Evolutionary conservation across 2,888 invertebrate genomes (phyloP).

Genomic region (Chrysodeixis includens): DNA sequence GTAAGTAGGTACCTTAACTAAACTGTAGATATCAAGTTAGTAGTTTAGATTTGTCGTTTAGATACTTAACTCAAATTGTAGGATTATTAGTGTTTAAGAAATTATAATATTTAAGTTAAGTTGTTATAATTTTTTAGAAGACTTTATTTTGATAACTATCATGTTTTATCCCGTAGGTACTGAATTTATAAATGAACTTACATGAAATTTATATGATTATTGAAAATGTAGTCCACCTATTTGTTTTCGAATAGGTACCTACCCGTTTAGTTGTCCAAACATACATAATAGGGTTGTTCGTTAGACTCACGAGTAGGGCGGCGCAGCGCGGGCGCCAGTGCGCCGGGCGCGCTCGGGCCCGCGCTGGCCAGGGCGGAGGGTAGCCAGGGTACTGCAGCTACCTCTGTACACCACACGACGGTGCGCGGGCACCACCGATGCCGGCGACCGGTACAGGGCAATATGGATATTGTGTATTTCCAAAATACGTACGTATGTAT

Average conservation of each 20-base stretch:
- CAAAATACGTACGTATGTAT: constrained; percentile 77
- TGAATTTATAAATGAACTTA: constrained; percentile 70
- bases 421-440: constrained; percentile 41
- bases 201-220: constrained; percentile 65
- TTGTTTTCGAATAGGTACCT: constrained; percentile 66
- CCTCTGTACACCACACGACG: constrained; percentile 8
- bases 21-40: constrained; percentile 69
- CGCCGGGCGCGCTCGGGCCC: not conserved
- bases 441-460: constrained; percentile 67
- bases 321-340: constrained; percentile 15
- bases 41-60: constrained; percentile 80
- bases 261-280: constrained; percentile 58
- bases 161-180: constrained; percentile 72
- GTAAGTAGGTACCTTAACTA: constrained; percentile 59
- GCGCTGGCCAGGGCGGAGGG: constrained; percentile 12
- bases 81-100: constrained; percentile 70
- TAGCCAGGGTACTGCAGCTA: constrained; percentile 8
- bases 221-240: constrained; percentile 63
- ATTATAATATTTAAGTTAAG: constrained; percentile 59
- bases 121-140: constrained; percentile 80
- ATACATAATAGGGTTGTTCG: constrained; percentile 53
- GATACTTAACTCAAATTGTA: constrained; percentile 79
- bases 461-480: constrained; percentile 63
- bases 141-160: constrained; percentile 84
- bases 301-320: constrained; percentile 43